Percentiles rank a stretch among this genome's conserved stretches.
These are phyloP conservation scores for Lottia gigantea DNA, from an alignment of 2,888 invertebrate genomes.

Conservation along the genomic window DNA sequence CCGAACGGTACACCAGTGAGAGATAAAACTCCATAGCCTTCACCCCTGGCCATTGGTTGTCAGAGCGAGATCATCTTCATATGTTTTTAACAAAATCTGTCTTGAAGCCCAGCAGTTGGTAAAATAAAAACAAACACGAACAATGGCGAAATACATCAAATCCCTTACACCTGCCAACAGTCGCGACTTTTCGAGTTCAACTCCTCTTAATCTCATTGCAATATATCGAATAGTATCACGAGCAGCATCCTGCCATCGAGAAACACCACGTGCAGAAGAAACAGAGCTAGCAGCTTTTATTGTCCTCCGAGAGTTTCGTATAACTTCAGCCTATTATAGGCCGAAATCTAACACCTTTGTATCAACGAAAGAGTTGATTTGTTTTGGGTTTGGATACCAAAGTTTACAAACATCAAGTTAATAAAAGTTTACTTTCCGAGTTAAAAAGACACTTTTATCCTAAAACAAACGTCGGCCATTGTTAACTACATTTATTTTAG, in stretches of 20 bases:
- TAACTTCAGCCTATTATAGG: not conserved
- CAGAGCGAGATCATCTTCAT: too few species aligned
- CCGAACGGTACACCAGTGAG: too few species aligned
- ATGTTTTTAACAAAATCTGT: too few species aligned
- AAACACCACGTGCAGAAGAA: not conserved
- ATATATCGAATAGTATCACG: not conserved
- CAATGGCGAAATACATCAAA: too few species aligned
- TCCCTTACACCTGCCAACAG: not conserved
- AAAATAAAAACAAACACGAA: too few species aligned
- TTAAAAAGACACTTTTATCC: conserved; percentile 7
- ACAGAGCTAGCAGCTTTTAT: not conserved
- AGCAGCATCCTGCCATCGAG: not conserved
- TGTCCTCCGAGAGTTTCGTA: conserved; percentile 6
- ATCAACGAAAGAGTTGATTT: conserved; percentile 6
- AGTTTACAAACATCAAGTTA: conserved; percentile 1
- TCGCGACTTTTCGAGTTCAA: not conserved
- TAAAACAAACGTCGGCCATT: not conserved
- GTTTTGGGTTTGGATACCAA: conserved; percentile 7
- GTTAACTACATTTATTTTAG: not conserved
- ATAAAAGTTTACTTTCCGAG: not conserved
- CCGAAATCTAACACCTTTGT: not conserved
- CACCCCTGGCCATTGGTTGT: too few species aligned
- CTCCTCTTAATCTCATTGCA: not conserved
- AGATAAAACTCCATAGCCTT: too few species aligned
- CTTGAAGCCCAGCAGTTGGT: too few species aligned